These are phyloP conservation scores for Tragelaphus imberbis DNA, from an alignment of 2,113 vertebrate species.

Conservation along the genomic window DNA sequence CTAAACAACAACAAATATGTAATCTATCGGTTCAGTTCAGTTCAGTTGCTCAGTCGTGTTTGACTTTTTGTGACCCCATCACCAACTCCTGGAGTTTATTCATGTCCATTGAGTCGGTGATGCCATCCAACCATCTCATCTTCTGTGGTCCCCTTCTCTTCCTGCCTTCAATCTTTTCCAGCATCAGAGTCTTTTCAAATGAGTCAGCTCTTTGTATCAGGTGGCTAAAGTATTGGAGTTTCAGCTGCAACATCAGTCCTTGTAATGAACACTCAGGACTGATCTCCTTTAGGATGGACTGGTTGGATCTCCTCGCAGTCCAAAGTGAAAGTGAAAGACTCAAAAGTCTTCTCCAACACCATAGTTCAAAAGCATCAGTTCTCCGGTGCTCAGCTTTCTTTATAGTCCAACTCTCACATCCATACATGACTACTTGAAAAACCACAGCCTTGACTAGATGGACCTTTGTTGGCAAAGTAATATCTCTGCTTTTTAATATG, in stretches of 20 bases:
- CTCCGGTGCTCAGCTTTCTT: neutral
- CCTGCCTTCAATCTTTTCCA: neutral
- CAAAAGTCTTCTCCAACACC: neutral
- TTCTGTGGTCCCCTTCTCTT: fast-evolving
- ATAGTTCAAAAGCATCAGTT: neutral
- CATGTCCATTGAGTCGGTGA: fast-evolving
- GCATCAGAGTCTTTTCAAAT: neutral
- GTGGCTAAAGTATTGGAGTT: neutral
- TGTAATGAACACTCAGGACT: neutral
- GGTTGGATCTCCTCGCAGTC: neutral
- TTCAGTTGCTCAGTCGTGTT: neutral
- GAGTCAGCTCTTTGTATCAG: neutral
- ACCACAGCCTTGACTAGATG: too few relatives aligned
- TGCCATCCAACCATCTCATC: neutral
- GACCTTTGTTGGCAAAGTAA: too few relatives aligned
- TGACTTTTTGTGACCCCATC: fast-evolving
- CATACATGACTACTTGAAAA: too few relatives aligned
- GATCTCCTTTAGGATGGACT: neutral
- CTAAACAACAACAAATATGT: neutral
- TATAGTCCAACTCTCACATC: too few relatives aligned
- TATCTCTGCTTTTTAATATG: too few relatives aligned
- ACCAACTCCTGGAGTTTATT: fast-evolving
- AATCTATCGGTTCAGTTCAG: neutral
- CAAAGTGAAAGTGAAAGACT: neutral
- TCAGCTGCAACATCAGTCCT: neutral